A percentile compares a stretch with the other conserved stretches of the same genome.
Evolutionary conservation across 2,888 invertebrate species (phyloP).

Genomic region (Drosophila robusta): DNA sequence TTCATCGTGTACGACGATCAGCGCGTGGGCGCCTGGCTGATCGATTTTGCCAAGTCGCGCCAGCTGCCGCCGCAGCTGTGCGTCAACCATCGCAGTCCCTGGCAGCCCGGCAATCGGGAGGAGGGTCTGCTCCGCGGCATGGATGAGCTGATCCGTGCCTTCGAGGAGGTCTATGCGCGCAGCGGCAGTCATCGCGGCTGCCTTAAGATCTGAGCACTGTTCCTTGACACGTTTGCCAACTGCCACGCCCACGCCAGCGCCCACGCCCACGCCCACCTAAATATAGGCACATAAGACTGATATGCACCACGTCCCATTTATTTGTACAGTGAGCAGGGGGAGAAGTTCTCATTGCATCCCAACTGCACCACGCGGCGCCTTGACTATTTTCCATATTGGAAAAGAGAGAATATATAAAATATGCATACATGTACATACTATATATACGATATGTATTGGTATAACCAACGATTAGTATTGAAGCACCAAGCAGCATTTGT

Average conservation of each 20-base stretch:
- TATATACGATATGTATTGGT: conserved; percentile 30
- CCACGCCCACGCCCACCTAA: conserved; percentile 26
- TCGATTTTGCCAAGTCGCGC: conserved; percentile 98
- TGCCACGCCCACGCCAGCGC: conserved; percentile 1
- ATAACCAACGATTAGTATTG: conserved; percentile 70
- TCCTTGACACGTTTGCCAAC: conserved; percentile 15
- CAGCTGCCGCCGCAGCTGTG: conserved; percentile 89
- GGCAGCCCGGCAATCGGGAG: conserved; percentile 98
- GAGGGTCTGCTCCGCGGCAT: conserved; percentile 97
- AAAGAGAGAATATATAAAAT: conserved; percentile 30
- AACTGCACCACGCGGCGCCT: conserved; percentile 34
- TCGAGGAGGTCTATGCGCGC: conserved; percentile 84
- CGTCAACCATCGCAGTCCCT: conserved; percentile 92
- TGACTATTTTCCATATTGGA: conserved; percentile 74
- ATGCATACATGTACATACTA: background rate
- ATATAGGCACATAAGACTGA: conserved; percentile 64
- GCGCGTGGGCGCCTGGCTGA: conserved; percentile 96
- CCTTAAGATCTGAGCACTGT: conserved; percentile 70
- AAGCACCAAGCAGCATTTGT: conserved; percentile 75
- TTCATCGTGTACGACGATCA: conserved; percentile 96
- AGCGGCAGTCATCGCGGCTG: conserved; percentile 73
- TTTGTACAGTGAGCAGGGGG: conserved; percentile 28
- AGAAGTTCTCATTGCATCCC: conserved; percentile 43
- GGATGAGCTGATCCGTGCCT: conserved; percentile 94
- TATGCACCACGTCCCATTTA: conserved; percentile 50